phyloP scores from a whole-genome alignment of 1,140 invertebrate species.

The Habropoda laboriosa region DNA sequence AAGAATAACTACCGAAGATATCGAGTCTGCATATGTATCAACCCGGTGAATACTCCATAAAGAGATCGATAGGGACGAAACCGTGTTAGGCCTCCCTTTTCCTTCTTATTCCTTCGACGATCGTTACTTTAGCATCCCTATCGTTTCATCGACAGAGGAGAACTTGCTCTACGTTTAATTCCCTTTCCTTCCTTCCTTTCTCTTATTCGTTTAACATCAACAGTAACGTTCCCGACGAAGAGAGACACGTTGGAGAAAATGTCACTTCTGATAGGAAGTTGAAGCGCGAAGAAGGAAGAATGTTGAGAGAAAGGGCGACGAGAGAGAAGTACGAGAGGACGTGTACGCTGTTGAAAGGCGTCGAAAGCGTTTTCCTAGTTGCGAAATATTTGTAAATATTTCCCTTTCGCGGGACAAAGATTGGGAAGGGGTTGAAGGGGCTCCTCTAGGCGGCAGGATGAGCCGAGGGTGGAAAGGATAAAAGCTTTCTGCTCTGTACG shows the following conservation, averaged over 20 bases:
- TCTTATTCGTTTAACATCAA: too few species aligned
- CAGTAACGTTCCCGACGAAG: background rate
- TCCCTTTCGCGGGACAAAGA: conserved; percentile 48
- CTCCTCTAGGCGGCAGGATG: conserved; percentile 57
- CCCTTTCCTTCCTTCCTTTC: too few species aligned
- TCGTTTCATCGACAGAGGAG: background rate
- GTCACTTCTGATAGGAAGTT: too few species aligned
- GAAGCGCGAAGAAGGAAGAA: background rate
- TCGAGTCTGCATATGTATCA: conserved; percentile 80
- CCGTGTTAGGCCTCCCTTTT: background rate
- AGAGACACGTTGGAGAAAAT: background rate
- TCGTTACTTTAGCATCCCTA: background rate
- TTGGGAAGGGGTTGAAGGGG: conserved; percentile 39
- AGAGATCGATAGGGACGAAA: conserved; percentile 40
- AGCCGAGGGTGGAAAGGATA: conserved; percentile 75
- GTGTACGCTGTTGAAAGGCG: conserved; percentile 39
- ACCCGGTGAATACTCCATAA: conserved; percentile 73
- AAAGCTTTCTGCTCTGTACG: conserved; percentile 76
- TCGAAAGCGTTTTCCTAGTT: conserved; percentile 55
- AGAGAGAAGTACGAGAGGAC: conserved; percentile 2
- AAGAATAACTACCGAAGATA: conserved; percentile 79
- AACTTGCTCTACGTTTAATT: too few species aligned
- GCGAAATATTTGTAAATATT: conserved; percentile 76
- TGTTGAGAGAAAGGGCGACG: conserved; percentile 16
- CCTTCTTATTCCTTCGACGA: background rate